These are phyloP conservation scores for Dyspetes luteomarginatus DNA, from an alignment of 2,888 invertebrate genomes.

Conservation along the genomic window DNA sequence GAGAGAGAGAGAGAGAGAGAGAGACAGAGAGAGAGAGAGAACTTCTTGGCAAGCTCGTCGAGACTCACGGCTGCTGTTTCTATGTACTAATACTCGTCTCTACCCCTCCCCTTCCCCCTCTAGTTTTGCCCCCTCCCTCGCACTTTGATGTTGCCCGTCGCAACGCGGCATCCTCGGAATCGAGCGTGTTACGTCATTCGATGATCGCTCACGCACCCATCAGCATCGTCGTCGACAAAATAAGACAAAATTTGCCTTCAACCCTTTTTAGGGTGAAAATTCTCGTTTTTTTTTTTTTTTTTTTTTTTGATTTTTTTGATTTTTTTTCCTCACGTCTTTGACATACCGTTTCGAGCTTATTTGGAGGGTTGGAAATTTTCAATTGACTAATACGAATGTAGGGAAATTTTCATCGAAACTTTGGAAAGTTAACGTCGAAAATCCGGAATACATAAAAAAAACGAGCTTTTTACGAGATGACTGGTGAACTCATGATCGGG, in stretches of 20 bases:
- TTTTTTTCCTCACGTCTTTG: background rate
- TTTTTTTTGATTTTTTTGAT: background rate
- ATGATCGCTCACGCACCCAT: conserved; percentile 39
- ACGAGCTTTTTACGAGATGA: too few relatives aligned
- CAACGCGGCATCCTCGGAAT: conserved; percentile 23
- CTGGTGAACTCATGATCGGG: too few relatives aligned
- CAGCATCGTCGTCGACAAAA: conserved; percentile 16
- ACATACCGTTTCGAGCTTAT: background rate
- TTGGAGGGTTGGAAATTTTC: too few relatives aligned
- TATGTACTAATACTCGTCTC: background rate
- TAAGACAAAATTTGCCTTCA: too few relatives aligned
- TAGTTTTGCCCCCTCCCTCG: background rate
- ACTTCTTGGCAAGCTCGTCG: background rate
- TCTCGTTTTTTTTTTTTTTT: background rate
- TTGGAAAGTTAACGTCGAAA: too few relatives aligned
- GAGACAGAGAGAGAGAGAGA: background rate
- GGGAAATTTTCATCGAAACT: too few relatives aligned
- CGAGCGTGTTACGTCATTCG: conserved; percentile 54
- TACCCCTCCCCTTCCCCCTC: background rate
- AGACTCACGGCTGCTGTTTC: background rate
- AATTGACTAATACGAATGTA: too few relatives aligned
- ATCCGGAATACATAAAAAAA: too few relatives aligned
- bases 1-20: conserved; percentile 20
- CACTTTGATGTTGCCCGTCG: conserved; percentile 3
- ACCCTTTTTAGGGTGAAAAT: background rate